A percentile compares a stretch with the other conserved stretches of the same genome.
Conservation (phyloP, 2,113 vertebrate genomes). For the Phylloscopus trochiloides region DNA sequence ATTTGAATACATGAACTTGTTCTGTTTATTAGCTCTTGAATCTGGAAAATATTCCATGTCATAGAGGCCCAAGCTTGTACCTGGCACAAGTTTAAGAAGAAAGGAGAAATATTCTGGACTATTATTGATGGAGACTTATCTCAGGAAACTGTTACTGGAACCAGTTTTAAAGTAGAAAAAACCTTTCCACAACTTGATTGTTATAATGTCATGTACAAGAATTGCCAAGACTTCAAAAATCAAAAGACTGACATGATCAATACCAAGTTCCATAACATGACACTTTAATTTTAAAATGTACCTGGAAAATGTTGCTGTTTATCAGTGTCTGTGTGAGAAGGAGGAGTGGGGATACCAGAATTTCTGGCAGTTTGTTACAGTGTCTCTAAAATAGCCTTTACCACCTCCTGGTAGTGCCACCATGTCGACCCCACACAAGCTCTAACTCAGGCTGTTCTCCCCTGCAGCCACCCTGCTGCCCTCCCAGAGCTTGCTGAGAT, state of each 20-base stretch:
- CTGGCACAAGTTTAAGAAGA: neutral
- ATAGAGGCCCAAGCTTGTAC: neutral
- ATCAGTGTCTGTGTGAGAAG: neutral
- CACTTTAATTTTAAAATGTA: neutral
- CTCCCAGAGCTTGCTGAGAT: neutral
- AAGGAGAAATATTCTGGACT: neutral
- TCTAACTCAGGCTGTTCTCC: neutral
- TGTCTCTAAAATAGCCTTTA: neutral
- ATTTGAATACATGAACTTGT: neutral
- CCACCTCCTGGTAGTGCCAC: neutral
- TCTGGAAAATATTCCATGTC: neutral
- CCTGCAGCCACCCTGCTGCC: neutral
- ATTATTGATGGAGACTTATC: neutral
- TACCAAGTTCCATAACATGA: neutral
- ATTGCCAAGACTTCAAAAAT: neutral
- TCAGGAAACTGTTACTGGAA: neutral
- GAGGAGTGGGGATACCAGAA: neutral
- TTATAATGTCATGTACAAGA: neutral
- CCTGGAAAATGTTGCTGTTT: neutral
- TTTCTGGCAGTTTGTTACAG: neutral
- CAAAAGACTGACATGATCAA: neutral
- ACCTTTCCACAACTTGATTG: neutral
- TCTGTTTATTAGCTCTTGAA: neutral
- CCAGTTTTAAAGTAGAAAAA: neutral
- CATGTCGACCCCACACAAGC: fast-evolving